phyloP scores from a whole-genome alignment of 2,113 vertebrate genomes.

The Cynocephalus volans region DNA sequence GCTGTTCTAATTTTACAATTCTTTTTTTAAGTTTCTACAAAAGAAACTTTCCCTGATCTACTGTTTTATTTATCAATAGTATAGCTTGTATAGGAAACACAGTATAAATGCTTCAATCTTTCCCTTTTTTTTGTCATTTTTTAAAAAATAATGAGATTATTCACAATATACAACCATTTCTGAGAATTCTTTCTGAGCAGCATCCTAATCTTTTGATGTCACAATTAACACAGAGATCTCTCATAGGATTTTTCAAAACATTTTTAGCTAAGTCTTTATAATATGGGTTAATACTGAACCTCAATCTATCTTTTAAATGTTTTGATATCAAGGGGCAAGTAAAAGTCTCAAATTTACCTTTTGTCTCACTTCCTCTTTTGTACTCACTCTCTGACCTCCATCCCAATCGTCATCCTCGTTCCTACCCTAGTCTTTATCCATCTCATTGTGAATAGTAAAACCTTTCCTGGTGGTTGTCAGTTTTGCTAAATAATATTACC shows the following conservation, averaged over 20 bases:
- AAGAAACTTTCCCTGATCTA: background rate
- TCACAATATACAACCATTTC: background rate
- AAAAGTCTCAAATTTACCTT: background rate
- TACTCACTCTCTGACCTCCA: background rate
- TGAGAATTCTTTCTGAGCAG: background rate
- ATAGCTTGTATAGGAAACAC: background rate
- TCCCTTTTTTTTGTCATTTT: background rate
- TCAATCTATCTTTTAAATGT: background rate
- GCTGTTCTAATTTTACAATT: background rate
- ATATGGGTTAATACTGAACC: background rate
- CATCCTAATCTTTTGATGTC: background rate
- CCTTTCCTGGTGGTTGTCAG: background rate
- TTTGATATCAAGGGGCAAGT: background rate
- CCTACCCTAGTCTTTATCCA: background rate
- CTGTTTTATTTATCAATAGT: background rate
- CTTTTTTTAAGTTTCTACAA: background rate
- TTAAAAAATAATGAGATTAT: background rate
- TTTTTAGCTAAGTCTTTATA: background rate
- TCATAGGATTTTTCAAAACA: background rate
- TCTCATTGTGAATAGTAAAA: background rate
- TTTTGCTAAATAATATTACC: background rate
- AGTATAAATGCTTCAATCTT: background rate
- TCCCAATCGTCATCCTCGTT: background rate
- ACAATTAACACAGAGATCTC: background rate
- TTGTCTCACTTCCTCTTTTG: background rate